Evolutionary conservation across 2,888 invertebrate genomes (phyloP), one percentile per base, ranked within the genome.

Genomic region (Drosophila meridiana): DNA sequence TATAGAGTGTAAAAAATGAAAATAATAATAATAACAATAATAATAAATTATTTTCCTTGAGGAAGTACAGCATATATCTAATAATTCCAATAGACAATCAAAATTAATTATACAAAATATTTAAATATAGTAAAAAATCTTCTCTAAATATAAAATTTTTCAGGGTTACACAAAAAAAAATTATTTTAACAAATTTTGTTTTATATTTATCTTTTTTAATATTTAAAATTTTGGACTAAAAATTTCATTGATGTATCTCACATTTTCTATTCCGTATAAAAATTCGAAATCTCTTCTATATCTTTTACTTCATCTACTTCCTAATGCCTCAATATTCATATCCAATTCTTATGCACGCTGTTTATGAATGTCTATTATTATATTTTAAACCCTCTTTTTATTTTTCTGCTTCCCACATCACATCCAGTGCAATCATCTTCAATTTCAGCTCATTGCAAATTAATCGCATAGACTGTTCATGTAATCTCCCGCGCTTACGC

Each of bases 361-460:
- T 20, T 34, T 43, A 13, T 45, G 11, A 36, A 53, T 43, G n/a
- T 69, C 40, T 45, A 45, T 55, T 45, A 38, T 52, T 56, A 72
- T 28, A 34, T 34, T 20, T 60, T 45, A 13, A 9, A 42, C 5
- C 36, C 4, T 58, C 42, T 32, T 45, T 34, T 9, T 40, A 28
- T 30, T 14, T 40, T n/a, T 36, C 63, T 64, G 48, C 45, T 52
- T 28, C 53, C 47, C 58, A 42, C 69, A 70, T 70, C 73, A 70
- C 74, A 74, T 76, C 66, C 78, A 63, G 57, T 77, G 81, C 87
- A 83, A 86, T 90, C 90, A 89, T 89, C 87, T 90, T 86, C 79
- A 90, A 86, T 80, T 88, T 86, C 66, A 80, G 72, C 87, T 90
- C 90, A 90, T 87, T 89, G 78, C 83, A 83, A 87, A 87, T 90